Percentiles rank a stretch among this genome's conserved stretches.
phyloP scores from a whole-genome alignment of 2,113 vertebrate genomes.

The Marmota monax region DNA sequence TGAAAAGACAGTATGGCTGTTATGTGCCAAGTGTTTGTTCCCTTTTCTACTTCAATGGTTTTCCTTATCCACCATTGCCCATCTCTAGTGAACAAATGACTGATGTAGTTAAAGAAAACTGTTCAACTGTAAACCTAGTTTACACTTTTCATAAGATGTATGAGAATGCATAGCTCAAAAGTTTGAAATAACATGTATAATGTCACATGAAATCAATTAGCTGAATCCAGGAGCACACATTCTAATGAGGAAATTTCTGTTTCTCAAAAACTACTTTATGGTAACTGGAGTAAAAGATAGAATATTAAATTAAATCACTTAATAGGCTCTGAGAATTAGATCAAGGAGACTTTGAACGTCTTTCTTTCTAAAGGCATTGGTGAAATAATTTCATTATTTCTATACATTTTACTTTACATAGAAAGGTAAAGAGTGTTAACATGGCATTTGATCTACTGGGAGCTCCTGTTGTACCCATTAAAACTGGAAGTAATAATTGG shows the following conservation, averaged over 20 bases:
- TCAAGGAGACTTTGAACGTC: neutral
- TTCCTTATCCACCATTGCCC: neutral
- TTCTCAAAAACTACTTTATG: neutral
- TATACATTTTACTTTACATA: too few relatives aligned
- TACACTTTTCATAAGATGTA: neutral
- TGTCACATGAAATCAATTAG: neutral
- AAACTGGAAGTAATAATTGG: neutral
- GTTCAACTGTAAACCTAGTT: constrained; percentile 1
- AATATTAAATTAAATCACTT: constrained; percentile 30
- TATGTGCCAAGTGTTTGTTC: constrained; percentile 43
- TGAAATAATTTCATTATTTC: neutral
- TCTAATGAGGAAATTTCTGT: constrained; percentile 7
- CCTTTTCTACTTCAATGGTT: constrained; percentile 58
- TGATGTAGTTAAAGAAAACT: constrained; percentile 62
- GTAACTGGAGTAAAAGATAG: constrained; percentile 23
- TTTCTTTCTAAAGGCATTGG: neutral
- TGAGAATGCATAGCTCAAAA: constrained; percentile 9
- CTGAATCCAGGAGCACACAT: neutral
- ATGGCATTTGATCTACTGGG: neutral
- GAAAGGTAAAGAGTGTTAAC: too few relatives aligned
- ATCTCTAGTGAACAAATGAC: neutral
- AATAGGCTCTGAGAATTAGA: neutral
- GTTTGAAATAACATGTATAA: neutral
- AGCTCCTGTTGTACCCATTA: neutral
- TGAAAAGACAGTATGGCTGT: constrained; percentile 49